These are phyloP conservation scores for Gryon sp. DNA, from an alignment of 1,140 invertebrate species.

Conservation along the genomic window DNA sequence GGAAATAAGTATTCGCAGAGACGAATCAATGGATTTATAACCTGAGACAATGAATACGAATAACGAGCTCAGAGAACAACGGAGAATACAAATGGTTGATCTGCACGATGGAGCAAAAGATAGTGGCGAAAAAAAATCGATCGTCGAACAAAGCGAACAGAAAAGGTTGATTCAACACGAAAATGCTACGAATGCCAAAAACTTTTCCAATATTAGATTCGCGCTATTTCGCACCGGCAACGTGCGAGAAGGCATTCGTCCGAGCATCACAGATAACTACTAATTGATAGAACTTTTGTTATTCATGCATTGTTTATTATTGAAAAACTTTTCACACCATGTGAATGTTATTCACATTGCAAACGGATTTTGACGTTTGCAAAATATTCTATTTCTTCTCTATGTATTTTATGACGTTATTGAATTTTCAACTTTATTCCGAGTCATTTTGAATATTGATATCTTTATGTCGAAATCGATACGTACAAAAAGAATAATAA, in stretches of 20 bases:
- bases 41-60: conserved; percentile 63
- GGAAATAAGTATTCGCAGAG: conserved; percentile 54
- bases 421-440: too few relatives aligned
- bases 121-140: conserved; percentile 55
- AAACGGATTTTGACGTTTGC: conserved; percentile 1
- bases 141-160: conserved; percentile 41
- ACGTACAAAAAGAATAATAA: too few relatives aligned
- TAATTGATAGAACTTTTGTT: conserved; percentile 32
- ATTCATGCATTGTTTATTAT: conserved; percentile 19
- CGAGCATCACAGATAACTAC: conserved; percentile 7
- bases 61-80: conserved; percentile 57
- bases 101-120: conserved; percentile 50
- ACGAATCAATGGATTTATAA: conserved; percentile 61
- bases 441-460: too few relatives aligned
- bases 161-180: conserved; percentile 37
- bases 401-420: too few relatives aligned
- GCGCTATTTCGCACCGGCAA: conserved; percentile 36
- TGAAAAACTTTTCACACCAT: conserved; percentile 34
- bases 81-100: conserved; percentile 62
- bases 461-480: too few relatives aligned
- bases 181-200: conserved; percentile 42
- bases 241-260: not conserved
- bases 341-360: too few relatives aligned
- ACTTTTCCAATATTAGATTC: conserved; percentile 63
- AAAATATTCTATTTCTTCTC: too few relatives aligned